These are phyloP conservation scores for Sorex maritimensis DNA, from an alignment of 2,797 vertebrate species.

Conservation along the genomic window DNA sequence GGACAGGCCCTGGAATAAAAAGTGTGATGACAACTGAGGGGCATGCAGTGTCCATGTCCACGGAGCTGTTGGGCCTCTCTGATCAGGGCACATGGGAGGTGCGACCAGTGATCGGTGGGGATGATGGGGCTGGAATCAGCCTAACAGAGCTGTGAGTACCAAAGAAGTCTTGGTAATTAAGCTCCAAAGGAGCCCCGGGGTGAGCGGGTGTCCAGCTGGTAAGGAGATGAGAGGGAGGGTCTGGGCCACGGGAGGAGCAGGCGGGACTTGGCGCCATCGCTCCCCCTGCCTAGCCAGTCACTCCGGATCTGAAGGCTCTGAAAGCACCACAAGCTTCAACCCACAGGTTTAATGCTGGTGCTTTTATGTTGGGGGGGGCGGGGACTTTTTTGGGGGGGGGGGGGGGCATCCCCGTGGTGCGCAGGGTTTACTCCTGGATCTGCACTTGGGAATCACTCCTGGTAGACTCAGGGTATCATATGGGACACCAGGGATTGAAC, in stretches of 20 bases:
- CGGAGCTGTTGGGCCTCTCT: background rate
- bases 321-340: background rate
- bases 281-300: background rate
- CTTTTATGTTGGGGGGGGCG: no score
- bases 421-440: no score
- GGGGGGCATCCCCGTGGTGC: no score
- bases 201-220: background rate
- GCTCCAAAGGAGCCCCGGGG: background rate
- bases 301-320: background rate
- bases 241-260: background rate
- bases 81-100: background rate
- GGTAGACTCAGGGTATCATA: no score
- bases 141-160: constrained; percentile 9
- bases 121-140: background rate
- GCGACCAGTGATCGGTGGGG: background rate
- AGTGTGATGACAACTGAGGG: constrained; percentile 20
- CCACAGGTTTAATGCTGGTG: no score
- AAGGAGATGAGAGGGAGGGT: background rate
- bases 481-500: no score
- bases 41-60: background rate
- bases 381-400: no score
- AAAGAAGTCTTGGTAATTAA: background rate
- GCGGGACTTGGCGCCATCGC: background rate
- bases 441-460: no score
- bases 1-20: constrained; percentile 43